Conservation (phyloP, 2,888 invertebrate genomes). For the Amiota mariae region DNA sequence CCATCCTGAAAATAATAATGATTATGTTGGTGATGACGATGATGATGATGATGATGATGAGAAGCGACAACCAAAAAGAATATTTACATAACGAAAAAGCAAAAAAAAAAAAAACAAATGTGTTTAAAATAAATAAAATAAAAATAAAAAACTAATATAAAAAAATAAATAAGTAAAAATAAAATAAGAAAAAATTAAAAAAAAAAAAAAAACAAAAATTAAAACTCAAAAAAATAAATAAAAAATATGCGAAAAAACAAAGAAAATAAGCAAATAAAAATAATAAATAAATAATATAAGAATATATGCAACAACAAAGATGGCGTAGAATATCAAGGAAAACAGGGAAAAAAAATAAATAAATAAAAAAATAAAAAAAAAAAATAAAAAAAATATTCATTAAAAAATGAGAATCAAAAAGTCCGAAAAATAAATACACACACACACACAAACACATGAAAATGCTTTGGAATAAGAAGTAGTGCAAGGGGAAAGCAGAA, state of each 20-base stretch:
- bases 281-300: too few species aligned
- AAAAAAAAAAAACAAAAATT: slow-evolving; percentile 33
- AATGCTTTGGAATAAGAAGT: neutral
- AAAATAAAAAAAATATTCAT: too few species aligned
- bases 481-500: neutral
- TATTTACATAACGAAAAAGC: slow-evolving; percentile 6
- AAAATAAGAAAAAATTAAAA: slow-evolving; percentile 32
- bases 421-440: slow-evolving; percentile 45
- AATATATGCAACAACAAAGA: too few species aligned
- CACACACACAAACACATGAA: slow-evolving; percentile 24
- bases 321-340: too few species aligned
- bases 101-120: too few species aligned
- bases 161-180: neutral
- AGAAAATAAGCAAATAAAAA: slow-evolving; percentile 26
- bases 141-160: neutral
- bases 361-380: too few species aligned
- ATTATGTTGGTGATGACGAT: neutral
- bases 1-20: neutral
- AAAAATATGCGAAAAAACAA: slow-evolving; percentile 30
- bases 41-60: slow-evolving; percentile 59
- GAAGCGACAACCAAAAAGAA: slow-evolving; percentile 35
- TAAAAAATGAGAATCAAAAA: slow-evolving; percentile 46
- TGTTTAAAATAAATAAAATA: neutral
- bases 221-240: neutral
- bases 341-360: too few species aligned